Evolutionary conservation across 2,888 invertebrate genomes (phyloP), one percentile per base, ranked within the genome.

Genomic region (Schizaphis graminum): DNA sequence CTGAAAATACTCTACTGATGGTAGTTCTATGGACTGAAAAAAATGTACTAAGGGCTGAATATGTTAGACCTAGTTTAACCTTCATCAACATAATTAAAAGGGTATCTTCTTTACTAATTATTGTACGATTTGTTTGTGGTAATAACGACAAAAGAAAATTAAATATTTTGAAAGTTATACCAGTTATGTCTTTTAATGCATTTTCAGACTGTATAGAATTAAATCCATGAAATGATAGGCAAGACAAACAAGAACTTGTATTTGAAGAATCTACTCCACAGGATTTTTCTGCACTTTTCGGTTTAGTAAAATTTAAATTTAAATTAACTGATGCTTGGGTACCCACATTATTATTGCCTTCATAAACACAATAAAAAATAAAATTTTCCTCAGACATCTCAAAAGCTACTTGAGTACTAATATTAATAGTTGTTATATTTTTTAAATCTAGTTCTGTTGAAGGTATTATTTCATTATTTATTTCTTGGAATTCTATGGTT

Each of bases 31-130:
- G 67, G 49, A 77, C 47, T 49, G 67, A 67, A 77, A 90, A 90
- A 90, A 90, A 90, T 67, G 49, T 16, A 49, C 90, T 35, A 21
- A 90, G 24, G 26, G 67, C 24, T 26, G 49, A 90, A 90, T 90
- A 67, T 35, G 90, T 90, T 77, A 77, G 11, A 4, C 90, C 90
- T 28, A 91, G 77, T 56, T 77, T 77, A 26, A 91, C 26, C 77
- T 91, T 91, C 91, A 91, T 77, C 77, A 91, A 91, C 35, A n/a
- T 49, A 44, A 91, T 91, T 77, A 91, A 49, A 28, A 91, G 35
- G 49, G 67, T 13, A 49, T 90, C 49, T 90, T 90, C 90, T 67
- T 24, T 90, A 90, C 67, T 90, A 35, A 90, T 67, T 49, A 90
- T 90, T 10, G 49, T n/a, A n/a, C 67, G n/a, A 90, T n/a, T 67